Evolutionary conservation across 1,140 invertebrate species (phyloP), one percentile per base, ranked within the genome.

Genomic region (Physella acuta): DNA sequence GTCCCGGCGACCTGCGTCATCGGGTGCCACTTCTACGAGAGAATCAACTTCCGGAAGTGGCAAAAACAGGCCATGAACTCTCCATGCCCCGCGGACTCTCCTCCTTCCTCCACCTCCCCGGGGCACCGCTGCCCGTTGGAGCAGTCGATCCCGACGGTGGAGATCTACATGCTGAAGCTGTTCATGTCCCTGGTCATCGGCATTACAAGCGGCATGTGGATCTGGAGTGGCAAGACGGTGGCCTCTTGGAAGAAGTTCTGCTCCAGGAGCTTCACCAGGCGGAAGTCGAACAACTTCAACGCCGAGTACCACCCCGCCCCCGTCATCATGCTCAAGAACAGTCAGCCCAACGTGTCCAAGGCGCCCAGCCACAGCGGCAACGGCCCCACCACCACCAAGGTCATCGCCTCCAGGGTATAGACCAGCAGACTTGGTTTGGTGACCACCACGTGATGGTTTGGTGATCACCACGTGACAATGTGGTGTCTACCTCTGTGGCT

Each of bases 1-100:
- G 90, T 98, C 16, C 96, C 97, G 16, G 94, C 95, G 0, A 86
- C 97, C 5, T 92, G 97, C 62, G 91, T 98, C 20, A 91, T 99
- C 49, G 92, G 91, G 20, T 98, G 95, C 81, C 89, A 96, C 28
- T 93, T 97, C 82, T 98, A 99, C 86, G 97, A 99, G 86, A 82
- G 87, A 49, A 78, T 79, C 37, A 84, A 78, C 70, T 79, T 75
- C 56, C 71, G 77, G n/a, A 68, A 69, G 0, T 84, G 83, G 83
- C 71, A 71, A 61, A 30, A 67, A 26, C 39, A 71, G 31, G 79
- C 82, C 3, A 74, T 74, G 69, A 30, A 31, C 36, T 33, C 73
- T 33, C 73, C 59, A 20, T 78, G 77, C 44, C 58, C 26, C 71
- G 71, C 71, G 56, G 33, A 44, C 56, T 51, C 52, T 69, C 26